Evolutionary conservation across 2,113 vertebrate species (phyloP).

Genomic region (Phylloscopus whistleri): DNA sequence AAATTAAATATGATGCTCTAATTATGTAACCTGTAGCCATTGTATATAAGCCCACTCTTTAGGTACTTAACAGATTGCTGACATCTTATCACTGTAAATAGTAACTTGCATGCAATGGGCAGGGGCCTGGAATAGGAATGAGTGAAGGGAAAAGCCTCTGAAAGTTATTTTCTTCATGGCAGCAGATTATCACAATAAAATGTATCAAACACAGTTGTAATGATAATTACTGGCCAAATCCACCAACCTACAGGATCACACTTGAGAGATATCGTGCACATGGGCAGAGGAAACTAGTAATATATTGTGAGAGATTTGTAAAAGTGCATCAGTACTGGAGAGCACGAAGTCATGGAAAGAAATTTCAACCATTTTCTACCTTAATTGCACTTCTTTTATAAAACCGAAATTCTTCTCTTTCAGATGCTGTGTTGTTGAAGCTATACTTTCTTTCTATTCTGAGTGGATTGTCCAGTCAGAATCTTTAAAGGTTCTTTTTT

Average conservation of each 20-base stretch:
- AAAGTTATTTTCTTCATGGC: not conserved
- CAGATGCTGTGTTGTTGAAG: not conserved
- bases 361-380: not conserved
- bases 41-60: not conserved
- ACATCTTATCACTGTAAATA: not conserved
- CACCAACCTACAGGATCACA: not conserved
- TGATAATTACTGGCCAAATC: not conserved
- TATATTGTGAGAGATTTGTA: not conserved
- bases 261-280: not conserved
- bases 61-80: not conserved
- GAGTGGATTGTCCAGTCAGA: not conserved
- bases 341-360: not conserved
- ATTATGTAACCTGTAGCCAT: not conserved
- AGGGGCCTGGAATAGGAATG: not conserved
- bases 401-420: not conserved
- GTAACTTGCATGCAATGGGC: not conserved
- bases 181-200: not conserved
- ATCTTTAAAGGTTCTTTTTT: not conserved
- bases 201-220: not conserved
- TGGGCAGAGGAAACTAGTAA: not conserved
- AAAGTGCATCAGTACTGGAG: not conserved
- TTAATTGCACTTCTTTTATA: not conserved
- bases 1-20: not conserved
- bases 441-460: not conserved
- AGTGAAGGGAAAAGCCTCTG: not conserved